These are phyloP conservation scores for Gouania willdenowi DNA, from an alignment of 2,797 vertebrate species.

Conservation along the genomic window DNA sequence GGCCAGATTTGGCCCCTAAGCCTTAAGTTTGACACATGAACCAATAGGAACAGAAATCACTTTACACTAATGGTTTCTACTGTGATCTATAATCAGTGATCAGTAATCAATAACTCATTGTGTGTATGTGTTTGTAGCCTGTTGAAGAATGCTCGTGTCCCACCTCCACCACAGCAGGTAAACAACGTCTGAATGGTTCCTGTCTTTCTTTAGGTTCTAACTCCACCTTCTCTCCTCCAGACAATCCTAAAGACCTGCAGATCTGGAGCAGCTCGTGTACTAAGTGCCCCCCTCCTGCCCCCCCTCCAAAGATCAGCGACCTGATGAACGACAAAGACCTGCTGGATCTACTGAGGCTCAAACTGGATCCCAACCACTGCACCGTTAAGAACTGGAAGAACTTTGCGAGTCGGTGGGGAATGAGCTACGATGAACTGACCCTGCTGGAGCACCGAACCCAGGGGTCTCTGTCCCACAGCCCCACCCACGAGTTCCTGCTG, in stretches of 20 bases:
- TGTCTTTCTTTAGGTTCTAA: neutral
- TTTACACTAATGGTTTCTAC: too few relatives aligned
- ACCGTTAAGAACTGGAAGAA: conserved; percentile 99
- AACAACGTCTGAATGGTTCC: neutral
- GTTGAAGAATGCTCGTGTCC: conserved; percentile 70
- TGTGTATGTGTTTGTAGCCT: conserved; percentile 59
- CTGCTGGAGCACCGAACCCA: conserved; percentile 89
- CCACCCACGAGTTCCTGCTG: conserved; percentile 91
- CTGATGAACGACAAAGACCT: conserved; percentile 96
- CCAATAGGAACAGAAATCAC: too few relatives aligned
- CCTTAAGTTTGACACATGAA: too few relatives aligned
- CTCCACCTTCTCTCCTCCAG: conserved; percentile 35
- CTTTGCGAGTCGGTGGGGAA: conserved; percentile 98
- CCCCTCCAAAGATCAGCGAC: conserved; percentile 90
- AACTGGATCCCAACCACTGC: conserved; percentile 92
- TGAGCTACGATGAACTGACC: conserved; percentile 94
- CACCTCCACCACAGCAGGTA: conserved; percentile 71
- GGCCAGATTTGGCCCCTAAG: too few relatives aligned
- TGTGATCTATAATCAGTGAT: too few relatives aligned
- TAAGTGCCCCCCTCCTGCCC: conserved; percentile 68
- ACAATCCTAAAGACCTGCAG: conserved; percentile 67
- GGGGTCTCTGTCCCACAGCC: conserved; percentile 83
- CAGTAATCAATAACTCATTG: too few relatives aligned
- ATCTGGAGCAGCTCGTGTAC: conserved; percentile 59
- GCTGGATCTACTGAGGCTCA: conserved; percentile 88